These are phyloP conservation scores for Vannuccia rotundouncinata DNA, from an alignment of 2,888 invertebrate genomes.

Conservation along the genomic window DNA sequence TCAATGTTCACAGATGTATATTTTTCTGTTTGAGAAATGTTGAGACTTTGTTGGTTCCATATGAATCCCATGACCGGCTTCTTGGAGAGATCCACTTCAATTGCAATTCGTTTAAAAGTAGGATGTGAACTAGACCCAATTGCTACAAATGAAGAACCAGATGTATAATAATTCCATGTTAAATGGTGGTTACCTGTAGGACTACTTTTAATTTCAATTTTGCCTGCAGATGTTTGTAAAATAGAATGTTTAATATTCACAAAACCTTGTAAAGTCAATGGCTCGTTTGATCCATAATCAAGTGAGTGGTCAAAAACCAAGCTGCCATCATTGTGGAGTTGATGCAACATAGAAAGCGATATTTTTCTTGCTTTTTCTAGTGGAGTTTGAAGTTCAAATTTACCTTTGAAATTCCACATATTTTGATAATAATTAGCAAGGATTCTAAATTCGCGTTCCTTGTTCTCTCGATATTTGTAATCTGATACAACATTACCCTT, in stretches of 20 bases:
- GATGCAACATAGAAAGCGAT: neutral
- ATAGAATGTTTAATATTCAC: neutral
- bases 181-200: neutral
- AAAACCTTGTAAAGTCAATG: neutral
- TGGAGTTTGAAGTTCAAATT: constrained; percentile 14
- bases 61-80: neutral
- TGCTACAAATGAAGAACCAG: neutral
- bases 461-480: neutral
- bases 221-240: neutral
- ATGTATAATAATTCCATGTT: neutral
- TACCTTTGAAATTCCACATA: neutral
- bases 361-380: neutral
- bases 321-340: neutral
- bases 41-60: neutral
- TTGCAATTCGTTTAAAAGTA: neutral
- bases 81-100: neutral
- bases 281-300: neutral
- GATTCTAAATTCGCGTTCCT: neutral
- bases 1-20: neutral
- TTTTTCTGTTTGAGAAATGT: neutral
- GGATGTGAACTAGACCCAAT: neutral
- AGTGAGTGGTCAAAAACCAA: neutral
- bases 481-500: neutral
- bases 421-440: neutral
- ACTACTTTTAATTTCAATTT: neutral